Evolutionary conservation across 2,797 vertebrate genomes (phyloP).

Genomic region (Smutsia temminckii): DNA sequence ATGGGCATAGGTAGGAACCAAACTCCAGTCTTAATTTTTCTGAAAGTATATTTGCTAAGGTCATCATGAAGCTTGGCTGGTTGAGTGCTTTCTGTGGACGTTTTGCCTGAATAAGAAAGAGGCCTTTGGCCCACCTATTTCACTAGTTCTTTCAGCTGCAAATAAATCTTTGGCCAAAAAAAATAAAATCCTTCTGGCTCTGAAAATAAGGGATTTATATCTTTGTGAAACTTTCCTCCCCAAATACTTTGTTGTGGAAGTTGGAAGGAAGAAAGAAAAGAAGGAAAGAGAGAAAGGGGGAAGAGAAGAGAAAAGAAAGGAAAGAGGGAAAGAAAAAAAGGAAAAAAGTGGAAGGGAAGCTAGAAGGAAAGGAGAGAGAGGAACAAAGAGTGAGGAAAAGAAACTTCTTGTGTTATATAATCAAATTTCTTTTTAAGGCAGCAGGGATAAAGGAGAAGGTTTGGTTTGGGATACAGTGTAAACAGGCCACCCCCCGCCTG

Average conservation of each 20-base stretch:
- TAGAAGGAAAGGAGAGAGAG: neutral
- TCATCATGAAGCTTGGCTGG: neutral
- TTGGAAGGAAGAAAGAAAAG: neutral
- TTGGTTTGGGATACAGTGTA: conserved; percentile 78
- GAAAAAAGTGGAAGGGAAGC: neutral
- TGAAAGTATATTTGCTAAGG: conserved; percentile 1
- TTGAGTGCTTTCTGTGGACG: conserved; percentile 65
- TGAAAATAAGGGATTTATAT: conserved; percentile 61
- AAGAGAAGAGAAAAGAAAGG: neutral
- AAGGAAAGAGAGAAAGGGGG: neutral
- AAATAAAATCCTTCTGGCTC: conserved; percentile 67
- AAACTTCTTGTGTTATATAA: conserved; percentile 34
- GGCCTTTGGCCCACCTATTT: conserved; percentile 81
- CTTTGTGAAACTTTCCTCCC: neutral
- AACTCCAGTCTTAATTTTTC: neutral
- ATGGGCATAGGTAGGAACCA: neutral
- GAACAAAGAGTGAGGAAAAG: neutral
- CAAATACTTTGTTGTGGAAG: neutral
- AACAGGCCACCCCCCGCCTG: conserved; percentile 67
- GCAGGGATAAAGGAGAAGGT: conserved; percentile 67
- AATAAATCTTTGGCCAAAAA: conserved; percentile 76
- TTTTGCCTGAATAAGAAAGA: conserved; percentile 71
- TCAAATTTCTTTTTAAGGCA: conserved; percentile 73
- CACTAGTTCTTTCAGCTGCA: conserved; percentile 80
- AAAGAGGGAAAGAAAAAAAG: too few relatives aligned